Conservation (phyloP, 2,888 invertebrate genomes). For the Petrolisthes cinctipes region DNA sequence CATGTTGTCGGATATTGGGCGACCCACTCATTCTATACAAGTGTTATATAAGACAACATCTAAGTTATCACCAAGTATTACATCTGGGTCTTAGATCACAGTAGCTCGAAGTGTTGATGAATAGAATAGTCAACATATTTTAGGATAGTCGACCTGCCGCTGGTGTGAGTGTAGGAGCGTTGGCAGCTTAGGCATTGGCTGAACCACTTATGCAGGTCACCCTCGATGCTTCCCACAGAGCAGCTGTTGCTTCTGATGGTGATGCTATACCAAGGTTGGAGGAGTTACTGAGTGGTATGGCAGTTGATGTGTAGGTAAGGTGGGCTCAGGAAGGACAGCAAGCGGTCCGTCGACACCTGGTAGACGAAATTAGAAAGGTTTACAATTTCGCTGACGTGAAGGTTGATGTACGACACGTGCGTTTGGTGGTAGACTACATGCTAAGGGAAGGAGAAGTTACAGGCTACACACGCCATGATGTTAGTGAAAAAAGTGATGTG, state of each 20-base stretch:
- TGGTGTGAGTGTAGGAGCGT: constrained; percentile 8
- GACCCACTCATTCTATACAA: not conserved
- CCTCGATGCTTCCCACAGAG: constrained; percentile 25
- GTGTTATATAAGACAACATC: constrained; percentile 16
- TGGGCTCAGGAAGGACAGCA: not conserved
- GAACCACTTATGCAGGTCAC: constrained; percentile 38
- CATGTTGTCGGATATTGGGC: not conserved
- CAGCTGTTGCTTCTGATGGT: constrained; percentile 2
- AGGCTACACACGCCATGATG: constrained; percentile 13
- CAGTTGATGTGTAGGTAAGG: not conserved
- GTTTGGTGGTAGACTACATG: constrained; percentile 34
- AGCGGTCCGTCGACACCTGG: not conserved
- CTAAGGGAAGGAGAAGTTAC: constrained; percentile 1
- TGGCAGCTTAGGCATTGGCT: constrained; percentile 33
- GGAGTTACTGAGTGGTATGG: not conserved
- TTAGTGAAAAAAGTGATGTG: not conserved
- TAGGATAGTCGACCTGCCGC: not conserved
- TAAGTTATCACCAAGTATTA: not conserved
- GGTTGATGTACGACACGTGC: constrained; percentile 15
- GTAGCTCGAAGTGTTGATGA: not conserved
- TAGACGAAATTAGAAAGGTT: constrained; percentile 3
- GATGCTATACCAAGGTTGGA: constrained; percentile 19
- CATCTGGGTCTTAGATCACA: not conserved
- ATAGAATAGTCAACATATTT: not conserved
- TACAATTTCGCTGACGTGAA: not conserved